A percentile compares a stretch with the other conserved stretches of the same genome.
Conservation (phyloP, 1,140 invertebrate genomes). For the Eubasilissa regina region DNA sequence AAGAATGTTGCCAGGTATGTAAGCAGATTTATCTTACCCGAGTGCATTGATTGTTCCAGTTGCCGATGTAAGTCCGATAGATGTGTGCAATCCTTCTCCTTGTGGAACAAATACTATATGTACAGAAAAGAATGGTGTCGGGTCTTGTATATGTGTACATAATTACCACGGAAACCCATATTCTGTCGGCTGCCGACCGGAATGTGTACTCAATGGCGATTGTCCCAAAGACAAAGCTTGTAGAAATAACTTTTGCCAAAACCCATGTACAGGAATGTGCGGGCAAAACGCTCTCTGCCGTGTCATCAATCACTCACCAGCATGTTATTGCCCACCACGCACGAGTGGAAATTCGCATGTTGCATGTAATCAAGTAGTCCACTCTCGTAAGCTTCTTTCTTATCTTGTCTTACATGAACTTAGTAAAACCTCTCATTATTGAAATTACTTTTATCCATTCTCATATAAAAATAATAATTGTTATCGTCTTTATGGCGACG, state of each 20-base stretch:
- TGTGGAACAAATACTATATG: constrained; percentile 89
- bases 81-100: constrained; percentile 78
- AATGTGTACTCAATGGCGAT: constrained; percentile 82
- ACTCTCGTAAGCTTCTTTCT: constrained; percentile 49
- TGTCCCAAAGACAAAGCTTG: constrained; percentile 84
- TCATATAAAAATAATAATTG: too few species aligned
- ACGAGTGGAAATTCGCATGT: constrained; percentile 77
- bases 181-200: constrained; percentile 79
- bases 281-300: constrained; percentile 82
- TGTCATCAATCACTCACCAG: constrained; percentile 83
- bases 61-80: constrained; percentile 65
- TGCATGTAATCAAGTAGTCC: constrained; percentile 71
- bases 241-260: constrained; percentile 83
- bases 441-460: neutral
- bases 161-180: constrained; percentile 83
- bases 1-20: constrained; percentile 55
- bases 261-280: constrained; percentile 86
- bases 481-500: too few species aligned
- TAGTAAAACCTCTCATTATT: neutral
- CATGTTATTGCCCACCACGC: constrained; percentile 78
- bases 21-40: neutral
- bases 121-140: constrained; percentile 80
- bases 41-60: constrained; percentile 46
- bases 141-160: constrained; percentile 80
- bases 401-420: constrained; percentile 2